Conservation (phyloP, 2,888 invertebrate species). For the Calameuta pallipes region DNA sequence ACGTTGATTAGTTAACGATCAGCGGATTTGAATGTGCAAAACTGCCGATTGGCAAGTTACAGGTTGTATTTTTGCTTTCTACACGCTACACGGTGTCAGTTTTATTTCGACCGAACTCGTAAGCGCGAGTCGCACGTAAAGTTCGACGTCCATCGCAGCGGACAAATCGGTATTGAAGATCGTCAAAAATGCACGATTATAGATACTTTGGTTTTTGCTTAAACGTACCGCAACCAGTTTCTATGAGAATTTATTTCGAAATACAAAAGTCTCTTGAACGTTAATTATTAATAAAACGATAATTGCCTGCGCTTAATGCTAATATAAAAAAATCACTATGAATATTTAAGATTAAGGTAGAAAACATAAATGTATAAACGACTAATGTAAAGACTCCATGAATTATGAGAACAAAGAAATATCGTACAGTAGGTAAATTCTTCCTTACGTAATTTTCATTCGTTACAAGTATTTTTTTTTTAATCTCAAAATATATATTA, state of each 20-base stretch:
- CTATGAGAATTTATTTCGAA: no score
- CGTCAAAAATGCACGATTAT: neutral
- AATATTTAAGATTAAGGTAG: neutral
- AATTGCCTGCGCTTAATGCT: neutral
- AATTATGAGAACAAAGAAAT: no score
- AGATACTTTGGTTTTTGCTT: neutral
- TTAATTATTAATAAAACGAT: neutral
- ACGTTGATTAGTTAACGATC: no score
- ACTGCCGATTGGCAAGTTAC: neutral
- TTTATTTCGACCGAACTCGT: no score
- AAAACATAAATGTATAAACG: neutral
- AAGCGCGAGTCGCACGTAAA: neutral
- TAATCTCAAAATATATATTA: no score
- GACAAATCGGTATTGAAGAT: neutral
- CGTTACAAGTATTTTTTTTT: no score
- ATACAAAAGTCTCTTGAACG: neutral
- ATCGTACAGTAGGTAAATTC: no score
- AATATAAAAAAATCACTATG: neutral
- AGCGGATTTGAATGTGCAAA: no score
- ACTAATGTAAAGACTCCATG: no score
- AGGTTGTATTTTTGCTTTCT: neutral
- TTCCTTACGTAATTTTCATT: no score
- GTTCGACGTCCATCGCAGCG: neutral
- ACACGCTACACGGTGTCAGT: neutral
- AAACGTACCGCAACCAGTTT: neutral